Percentiles rank a stretch among this genome's conserved stretches.
These are phyloP conservation scores for Callospermophilus lateralis DNA, from an alignment of 2,113 vertebrate species.

Conservation along the genomic window DNA sequence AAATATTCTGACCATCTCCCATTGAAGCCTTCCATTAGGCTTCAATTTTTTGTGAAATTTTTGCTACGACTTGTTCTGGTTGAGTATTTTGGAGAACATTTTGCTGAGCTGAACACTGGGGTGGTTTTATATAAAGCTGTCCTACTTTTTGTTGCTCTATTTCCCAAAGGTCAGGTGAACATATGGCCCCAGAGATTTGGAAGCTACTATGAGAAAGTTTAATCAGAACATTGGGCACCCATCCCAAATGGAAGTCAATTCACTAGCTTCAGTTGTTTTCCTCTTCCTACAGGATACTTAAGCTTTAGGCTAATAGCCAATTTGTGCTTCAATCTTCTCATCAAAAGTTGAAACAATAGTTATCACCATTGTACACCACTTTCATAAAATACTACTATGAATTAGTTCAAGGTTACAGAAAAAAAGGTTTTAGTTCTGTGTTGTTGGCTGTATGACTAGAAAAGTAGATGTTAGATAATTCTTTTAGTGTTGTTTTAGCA, in stretches of 20 bases:
- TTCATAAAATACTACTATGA: conserved; percentile 55
- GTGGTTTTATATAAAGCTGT: conserved; percentile 12
- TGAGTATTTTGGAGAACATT: background rate
- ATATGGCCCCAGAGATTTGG: conserved; percentile 41
- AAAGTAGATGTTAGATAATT: background rate
- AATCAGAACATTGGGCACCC: conserved; percentile 44
- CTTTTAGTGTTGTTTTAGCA: background rate
- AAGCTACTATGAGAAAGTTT: conserved; percentile 3
- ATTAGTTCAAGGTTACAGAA: background rate
- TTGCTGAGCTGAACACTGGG: background rate
- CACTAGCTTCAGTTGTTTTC: conserved; percentile 43
- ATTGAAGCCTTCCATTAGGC: background rate
- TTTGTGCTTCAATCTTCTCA: conserved; percentile 55
- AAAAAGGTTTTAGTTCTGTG: conserved; percentile 31
- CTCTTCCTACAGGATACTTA: conserved; percentile 59
- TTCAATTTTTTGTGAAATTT: conserved; percentile 1
- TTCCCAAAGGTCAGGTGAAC: conserved; percentile 62
- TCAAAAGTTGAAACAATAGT: conserved; percentile 64
- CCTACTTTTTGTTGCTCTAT: conserved; percentile 23
- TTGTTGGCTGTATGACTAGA: background rate
- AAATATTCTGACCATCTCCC: background rate
- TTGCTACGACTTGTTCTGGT: background rate
- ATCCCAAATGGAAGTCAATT: conserved; percentile 69
- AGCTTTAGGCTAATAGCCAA: conserved; percentile 60
- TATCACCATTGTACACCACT: conserved; percentile 17